Percentiles rank a stretch among this genome's conserved stretches.
Conservation (phyloP, 2,113 vertebrate species). For the Mus spicilegus region DNA sequence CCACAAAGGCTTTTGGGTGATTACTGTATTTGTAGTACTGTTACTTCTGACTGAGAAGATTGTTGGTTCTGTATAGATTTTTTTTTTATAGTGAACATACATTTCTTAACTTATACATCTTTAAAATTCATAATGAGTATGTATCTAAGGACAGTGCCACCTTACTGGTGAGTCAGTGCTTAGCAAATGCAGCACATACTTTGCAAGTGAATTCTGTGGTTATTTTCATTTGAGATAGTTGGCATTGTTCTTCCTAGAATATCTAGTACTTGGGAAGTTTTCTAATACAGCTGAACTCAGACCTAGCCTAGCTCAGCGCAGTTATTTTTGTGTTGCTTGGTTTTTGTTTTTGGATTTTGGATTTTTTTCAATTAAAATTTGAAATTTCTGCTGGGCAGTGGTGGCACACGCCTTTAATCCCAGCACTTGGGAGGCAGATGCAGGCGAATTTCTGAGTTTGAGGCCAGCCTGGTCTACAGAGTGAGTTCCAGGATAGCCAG, state of each 20-base stretch:
- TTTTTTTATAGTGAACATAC: neutral
- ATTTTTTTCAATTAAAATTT: constrained; percentile 31
- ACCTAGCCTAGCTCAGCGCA: neutral
- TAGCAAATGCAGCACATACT: neutral
- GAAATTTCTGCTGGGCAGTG: neutral
- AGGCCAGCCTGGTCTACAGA: too few relatives aligned
- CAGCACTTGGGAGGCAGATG: too few relatives aligned
- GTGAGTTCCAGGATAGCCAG: too few relatives aligned
- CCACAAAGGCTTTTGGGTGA: neutral
- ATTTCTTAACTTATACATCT: neutral
- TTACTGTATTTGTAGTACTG: neutral
- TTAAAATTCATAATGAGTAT: neutral
- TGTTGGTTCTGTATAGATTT: neutral
- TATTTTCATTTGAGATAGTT: constrained; percentile 44
- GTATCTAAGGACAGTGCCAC: neutral
- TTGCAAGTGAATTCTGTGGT: constrained; percentile 44
- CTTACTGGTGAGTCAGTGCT: neutral
- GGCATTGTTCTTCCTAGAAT: neutral
- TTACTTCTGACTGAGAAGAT: constrained; percentile 31
- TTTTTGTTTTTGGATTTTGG: neutral
- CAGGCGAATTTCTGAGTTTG: too few relatives aligned
- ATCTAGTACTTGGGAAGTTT: constrained; percentile 24
- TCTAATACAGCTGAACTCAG: constrained; percentile 1
- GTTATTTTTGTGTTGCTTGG: neutral
- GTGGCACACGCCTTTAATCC: too few relatives aligned